Percentiles rank a stretch among this genome's conserved stretches.
Conservation (phyloP, 1,140 invertebrate species). For the Drosophila carrolli region DNA sequence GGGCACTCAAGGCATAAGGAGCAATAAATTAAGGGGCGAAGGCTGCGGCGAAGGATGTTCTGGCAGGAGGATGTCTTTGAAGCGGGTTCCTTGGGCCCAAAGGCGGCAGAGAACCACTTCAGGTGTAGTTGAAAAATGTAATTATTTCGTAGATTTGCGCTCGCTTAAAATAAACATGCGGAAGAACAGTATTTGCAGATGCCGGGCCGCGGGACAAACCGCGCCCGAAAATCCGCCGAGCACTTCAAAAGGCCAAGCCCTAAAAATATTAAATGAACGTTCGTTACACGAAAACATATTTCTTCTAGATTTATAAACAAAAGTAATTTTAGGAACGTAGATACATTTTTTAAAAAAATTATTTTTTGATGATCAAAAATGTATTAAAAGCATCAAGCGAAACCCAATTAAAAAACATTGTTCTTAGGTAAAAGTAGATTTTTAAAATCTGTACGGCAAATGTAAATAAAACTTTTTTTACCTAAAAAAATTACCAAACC, state of each 20-base stretch:
- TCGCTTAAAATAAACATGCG: slow-evolving; percentile 73
- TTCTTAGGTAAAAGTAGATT: no score
- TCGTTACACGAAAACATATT: not conserved
- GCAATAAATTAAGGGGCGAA: slow-evolving; percentile 80
- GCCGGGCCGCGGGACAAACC: slow-evolving; percentile 9
- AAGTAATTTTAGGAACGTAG: not conserved
- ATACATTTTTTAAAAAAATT: not conserved
- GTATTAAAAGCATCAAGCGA: no score
- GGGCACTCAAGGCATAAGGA: slow-evolving; percentile 81
- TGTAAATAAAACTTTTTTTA: no score
- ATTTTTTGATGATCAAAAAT: not conserved
- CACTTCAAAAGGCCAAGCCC: slow-evolving; percentile 70
- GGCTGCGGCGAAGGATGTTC: slow-evolving; percentile 37
- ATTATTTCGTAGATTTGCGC: slow-evolving; percentile 80
- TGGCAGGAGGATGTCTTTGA: slow-evolving; percentile 42
- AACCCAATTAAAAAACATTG: no score
- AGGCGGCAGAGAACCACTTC: slow-evolving; percentile 58
- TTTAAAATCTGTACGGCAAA: no score
- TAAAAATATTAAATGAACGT: slow-evolving; percentile 64
- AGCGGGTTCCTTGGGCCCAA: slow-evolving; percentile 30
- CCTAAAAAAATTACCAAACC: no score
- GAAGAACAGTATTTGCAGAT: slow-evolving; percentile 64
- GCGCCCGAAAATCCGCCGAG: slow-evolving; percentile 42
- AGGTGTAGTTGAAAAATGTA: slow-evolving; percentile 83
- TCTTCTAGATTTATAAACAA: not conserved